These are phyloP conservation scores for Drosophila cognata DNA, from an alignment of 2,888 invertebrate genomes.

Conservation along the genomic window DNA sequence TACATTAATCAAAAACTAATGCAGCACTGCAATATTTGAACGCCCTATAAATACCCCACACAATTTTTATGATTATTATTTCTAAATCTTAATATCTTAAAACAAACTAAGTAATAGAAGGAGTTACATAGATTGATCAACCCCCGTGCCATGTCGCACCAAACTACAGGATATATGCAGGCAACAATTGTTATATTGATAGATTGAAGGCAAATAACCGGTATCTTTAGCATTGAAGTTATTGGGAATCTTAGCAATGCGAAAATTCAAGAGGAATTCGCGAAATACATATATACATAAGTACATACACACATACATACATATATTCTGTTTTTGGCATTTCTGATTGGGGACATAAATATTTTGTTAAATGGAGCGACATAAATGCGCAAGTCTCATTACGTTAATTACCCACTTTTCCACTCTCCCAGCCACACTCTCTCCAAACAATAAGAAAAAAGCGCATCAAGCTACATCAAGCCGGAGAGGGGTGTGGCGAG, in stretches of 20 bases:
- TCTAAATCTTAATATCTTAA: neutral
- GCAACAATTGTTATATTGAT: neutral
- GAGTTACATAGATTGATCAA: neutral
- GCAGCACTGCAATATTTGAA: neutral
- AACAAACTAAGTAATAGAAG: neutral
- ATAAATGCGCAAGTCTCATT: conserved; percentile 9
- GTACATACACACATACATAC: neutral
- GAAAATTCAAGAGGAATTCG: conserved; percentile 8
- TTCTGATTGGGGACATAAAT: neutral
- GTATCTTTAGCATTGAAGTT: neutral
- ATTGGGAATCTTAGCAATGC: conserved; percentile 2
- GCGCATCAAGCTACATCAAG: conserved; percentile 41
- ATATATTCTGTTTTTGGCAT: neutral
- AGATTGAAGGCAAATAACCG: neutral
- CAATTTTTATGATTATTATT: neutral
- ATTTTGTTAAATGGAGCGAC: neutral
- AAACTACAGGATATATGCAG: neutral
- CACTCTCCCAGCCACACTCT: neutral
- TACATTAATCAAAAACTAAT: conserved; percentile 20
- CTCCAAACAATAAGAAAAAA: conserved; percentile 8
- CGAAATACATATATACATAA: conserved; percentile 4
- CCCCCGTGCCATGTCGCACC: neutral
- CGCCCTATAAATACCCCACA: neutral
- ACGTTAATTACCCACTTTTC: conserved; percentile 10
- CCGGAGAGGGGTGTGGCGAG: neutral